Conservation (phyloP, 2,888 invertebrate genomes). For the Rapana venosa region DNA sequence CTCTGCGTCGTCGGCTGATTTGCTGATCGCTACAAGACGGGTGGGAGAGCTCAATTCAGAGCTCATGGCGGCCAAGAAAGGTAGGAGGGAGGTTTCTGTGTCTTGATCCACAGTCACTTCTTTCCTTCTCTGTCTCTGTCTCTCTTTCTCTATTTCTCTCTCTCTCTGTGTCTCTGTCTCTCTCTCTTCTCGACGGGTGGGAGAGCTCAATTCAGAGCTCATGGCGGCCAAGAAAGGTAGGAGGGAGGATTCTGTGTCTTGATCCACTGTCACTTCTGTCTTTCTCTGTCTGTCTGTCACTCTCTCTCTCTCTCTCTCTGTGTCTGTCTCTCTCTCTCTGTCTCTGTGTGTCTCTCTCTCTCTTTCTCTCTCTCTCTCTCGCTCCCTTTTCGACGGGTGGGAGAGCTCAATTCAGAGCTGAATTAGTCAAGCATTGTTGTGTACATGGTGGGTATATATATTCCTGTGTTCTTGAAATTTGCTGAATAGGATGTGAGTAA, state of each 20-base stretch:
- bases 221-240: slow-evolving; percentile 43
- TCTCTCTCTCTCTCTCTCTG: not conserved
- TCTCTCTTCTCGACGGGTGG: slow-evolving; percentile 24
- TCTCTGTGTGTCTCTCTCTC: slow-evolving; percentile 17
- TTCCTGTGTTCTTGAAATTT: no score
- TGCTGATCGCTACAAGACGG: slow-evolving; percentile 41
- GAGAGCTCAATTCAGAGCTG: slow-evolving; percentile 48
- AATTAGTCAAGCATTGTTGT: no score
- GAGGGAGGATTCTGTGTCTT: not conserved
- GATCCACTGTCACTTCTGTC: not conserved
- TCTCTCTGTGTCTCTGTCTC: not conserved
- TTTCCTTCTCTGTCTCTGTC: not conserved
- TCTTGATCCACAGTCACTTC: no score
- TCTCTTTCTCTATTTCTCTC: not conserved
- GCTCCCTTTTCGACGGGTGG: slow-evolving; percentile 22
- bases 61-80: slow-evolving; percentile 43
- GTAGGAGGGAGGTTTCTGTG: slow-evolving; percentile 20
- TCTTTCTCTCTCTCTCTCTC: not conserved
- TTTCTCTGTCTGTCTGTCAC: not conserved
- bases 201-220: slow-evolving; percentile 47
- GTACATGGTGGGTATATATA: no score
- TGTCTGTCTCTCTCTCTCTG: not conserved
- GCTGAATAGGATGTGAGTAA: no score
- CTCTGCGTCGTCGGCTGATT: slow-evolving; percentile 40
- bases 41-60: slow-evolving; percentile 45